Base-by-base conservation (phyloP, 2,113 vertebrate genomes). In the Ellobius talpinus region DNA sequence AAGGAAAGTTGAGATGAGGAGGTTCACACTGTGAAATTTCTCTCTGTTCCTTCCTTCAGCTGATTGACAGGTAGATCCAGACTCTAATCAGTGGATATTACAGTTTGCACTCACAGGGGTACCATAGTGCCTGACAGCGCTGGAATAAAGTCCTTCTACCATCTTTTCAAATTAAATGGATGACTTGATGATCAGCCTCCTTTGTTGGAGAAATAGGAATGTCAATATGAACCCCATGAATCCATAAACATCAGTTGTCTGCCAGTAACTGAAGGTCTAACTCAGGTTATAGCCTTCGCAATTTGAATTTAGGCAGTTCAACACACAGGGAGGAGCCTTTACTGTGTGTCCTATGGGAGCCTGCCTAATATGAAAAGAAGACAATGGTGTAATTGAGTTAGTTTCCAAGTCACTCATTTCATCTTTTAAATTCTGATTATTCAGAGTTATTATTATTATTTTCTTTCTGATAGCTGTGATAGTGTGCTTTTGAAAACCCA, bases 91-190 rank as follows among this genome's bases (percentile, higher is more conserved):
- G 36, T 26, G 52, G 10, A 90, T 70, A 42, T 88, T 87, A 72
- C 24, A 42, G 42, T 52, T 73, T 42, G 10, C 52, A 24, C 66
- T 7, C 29, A 5, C 50, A 79, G 33, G 33, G 50, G n/a, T 58
- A 55, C 33, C 63, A 70, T 66, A 87, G 39, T 87, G n/a, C 77
- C 61, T n/a, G 72, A 79, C 21, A 87, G 45, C 12, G 36, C 52
- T 86, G n/a, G 73, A 93, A 70, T 45, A 33, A 21, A 92, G 79
- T 86, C 65, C 33, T 91, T 16, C n/a, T 16, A 45, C 82, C 13
- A 87, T 78, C 68, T 92, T 85, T 89, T 85, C 36, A 78, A 82
- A 88, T 93, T 76, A 92, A 91, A 90, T 36, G 81, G 65, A 86
- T 55, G 66, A 7, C 26, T 82, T 93, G 4, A 61, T 47, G 63